phyloP scores from a whole-genome alignment of 2,797 vertebrate species.

The Decapterus maruadsi region DNA sequence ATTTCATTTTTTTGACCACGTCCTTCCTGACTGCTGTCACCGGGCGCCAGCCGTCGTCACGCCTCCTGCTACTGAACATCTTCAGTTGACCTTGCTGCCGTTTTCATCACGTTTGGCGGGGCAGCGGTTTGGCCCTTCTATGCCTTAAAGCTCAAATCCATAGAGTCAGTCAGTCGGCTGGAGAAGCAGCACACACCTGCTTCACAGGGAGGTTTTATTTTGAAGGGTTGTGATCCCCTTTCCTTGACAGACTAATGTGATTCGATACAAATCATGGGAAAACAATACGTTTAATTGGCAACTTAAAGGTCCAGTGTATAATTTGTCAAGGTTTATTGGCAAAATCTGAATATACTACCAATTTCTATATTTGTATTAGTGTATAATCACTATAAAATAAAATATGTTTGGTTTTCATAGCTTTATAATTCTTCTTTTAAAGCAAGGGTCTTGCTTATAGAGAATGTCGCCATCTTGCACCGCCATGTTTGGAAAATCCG shows the following conservation, averaged over 20 bases:
- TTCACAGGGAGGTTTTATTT: conserved; percentile 21
- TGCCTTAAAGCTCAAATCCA: conserved; percentile 51
- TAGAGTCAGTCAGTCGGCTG: not conserved
- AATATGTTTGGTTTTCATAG: no score
- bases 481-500: no score
- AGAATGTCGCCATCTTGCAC: no score
- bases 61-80: conserved; percentile 3
- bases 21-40: conserved; percentile 25
- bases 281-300: not conserved
- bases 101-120: not conserved
- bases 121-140: not conserved
- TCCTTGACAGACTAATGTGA: not conserved
- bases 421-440: no score
- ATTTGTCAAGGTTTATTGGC: not conserved
- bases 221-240: conserved; percentile 6
- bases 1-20: conserved; percentile 11
- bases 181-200: not conserved
- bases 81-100: not conserved
- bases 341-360: no score
- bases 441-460: no score
- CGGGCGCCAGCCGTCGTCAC: not conserved
- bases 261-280: not conserved
- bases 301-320: not conserved
- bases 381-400: no score
- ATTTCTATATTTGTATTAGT: no score